A percentile compares a stretch with the other conserved stretches of the same genome.
phyloP scores from a whole-genome alignment of 2,797 vertebrate genomes.

The Sparus aurata region DNA sequence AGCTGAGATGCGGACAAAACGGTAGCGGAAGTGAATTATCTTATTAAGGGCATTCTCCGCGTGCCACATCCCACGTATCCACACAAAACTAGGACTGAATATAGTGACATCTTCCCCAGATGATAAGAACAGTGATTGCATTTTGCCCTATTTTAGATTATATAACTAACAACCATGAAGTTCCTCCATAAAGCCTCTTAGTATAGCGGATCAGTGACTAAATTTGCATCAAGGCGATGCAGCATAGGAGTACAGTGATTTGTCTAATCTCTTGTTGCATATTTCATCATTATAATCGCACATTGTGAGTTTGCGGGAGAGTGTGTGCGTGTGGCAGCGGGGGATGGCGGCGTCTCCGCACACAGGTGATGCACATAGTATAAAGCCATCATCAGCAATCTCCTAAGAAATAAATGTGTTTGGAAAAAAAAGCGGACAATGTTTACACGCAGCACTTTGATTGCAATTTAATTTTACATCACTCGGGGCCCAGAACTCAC shows the following conservation, averaged over 20 bases:
- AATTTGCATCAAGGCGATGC: conserved; percentile 85
- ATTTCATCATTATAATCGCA: conserved; percentile 83
- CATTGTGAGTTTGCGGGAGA: conserved; percentile 48
- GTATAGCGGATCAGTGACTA: conserved; percentile 85
- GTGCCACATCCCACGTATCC: conserved; percentile 65
- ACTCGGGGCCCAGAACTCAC: conserved; percentile 68
- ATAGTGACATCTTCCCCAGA: conserved; percentile 75
- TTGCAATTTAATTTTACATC: conserved; percentile 82
- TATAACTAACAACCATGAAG: conserved; percentile 88
- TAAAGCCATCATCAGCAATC: conserved; percentile 63
- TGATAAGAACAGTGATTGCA: conserved; percentile 84
- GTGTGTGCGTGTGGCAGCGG: conserved; percentile 1
- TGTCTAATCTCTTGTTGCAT: conserved; percentile 88
- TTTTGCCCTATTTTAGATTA: conserved; percentile 86
- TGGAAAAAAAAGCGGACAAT: conserved; percentile 53
- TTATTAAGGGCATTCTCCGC: conserved; percentile 70
- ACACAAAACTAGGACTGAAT: conserved; percentile 69
- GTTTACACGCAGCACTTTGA: conserved; percentile 78
- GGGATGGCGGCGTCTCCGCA: conserved; percentile 32
- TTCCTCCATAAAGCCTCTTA: conserved; percentile 88
- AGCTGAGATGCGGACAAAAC: conserved; percentile 73
- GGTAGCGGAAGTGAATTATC: conserved; percentile 72
- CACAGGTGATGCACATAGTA: conserved; percentile 71
- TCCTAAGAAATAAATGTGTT: conserved; percentile 64
- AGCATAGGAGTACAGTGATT: conserved; percentile 84